Percentiles rank a stretch among this genome's conserved stretches.
Conservation (phyloP, 2,888 invertebrate species). For the Scaptomyza parva region DNA sequence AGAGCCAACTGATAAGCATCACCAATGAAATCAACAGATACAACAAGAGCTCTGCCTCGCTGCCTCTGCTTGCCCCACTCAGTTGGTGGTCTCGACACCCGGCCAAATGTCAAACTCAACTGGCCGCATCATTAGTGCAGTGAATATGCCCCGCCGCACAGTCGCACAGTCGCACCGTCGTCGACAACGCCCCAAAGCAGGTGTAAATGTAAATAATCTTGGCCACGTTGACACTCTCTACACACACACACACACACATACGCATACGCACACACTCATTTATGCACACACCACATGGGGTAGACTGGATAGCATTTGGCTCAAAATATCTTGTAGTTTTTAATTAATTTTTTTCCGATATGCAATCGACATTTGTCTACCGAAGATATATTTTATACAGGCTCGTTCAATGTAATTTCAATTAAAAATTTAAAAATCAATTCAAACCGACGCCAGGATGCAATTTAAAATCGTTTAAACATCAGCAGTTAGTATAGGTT, state of each 20-base stretch:
- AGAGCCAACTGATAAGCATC: constrained; percentile 66
- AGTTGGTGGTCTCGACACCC: constrained; percentile 66
- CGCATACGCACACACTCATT: constrained; percentile 10
- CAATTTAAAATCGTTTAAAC: constrained; percentile 15
- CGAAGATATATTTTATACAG: constrained; percentile 32
- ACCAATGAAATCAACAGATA: constrained; percentile 52
- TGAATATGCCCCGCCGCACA: constrained; percentile 19
- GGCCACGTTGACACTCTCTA: constrained; percentile 62
- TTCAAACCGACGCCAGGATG: constrained; percentile 14
- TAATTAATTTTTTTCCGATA: constrained; percentile 59
- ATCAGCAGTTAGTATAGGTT: constrained; percentile 2
- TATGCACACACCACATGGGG: constrained; percentile 61
- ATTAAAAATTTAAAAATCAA: constrained; percentile 47
- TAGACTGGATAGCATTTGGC: constrained; percentile 35
- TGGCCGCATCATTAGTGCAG: constrained; percentile 68
- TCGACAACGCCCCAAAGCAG: constrained; percentile 59
- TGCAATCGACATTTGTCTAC: constrained; percentile 49
- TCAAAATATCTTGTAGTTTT: constrained; percentile 59
- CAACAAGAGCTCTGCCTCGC: constrained; percentile 31
- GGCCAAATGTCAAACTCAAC: constrained; percentile 73
- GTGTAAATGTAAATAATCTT: constrained; percentile 80
- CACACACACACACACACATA: constrained; percentile 18
- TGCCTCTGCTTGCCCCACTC: constrained; percentile 37
- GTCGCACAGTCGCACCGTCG: no score
- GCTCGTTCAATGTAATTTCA: constrained; percentile 53